Conservation (phyloP, 2,113 vertebrate species). For the Genyomyrus donnyi region DNA sequence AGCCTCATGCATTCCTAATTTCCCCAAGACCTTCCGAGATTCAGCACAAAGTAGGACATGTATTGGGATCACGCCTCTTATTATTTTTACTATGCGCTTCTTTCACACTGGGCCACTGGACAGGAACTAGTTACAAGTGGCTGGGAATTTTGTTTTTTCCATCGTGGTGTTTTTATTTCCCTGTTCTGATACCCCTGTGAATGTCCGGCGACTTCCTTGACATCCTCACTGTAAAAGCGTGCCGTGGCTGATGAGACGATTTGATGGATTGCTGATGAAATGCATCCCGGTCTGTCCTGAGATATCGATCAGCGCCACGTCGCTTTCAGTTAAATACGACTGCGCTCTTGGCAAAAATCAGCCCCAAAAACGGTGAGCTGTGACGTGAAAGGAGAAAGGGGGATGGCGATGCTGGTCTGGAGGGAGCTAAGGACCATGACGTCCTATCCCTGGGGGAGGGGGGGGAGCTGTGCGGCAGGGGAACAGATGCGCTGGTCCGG, state of each 20-base stretch:
- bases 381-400: not conserved
- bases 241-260: no score
- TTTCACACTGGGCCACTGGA: not conserved
- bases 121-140: not conserved
- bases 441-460: not conserved
- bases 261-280: not conserved
- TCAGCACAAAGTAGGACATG: not conserved
- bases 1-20: not conserved
- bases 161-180: not conserved
- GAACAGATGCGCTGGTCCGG: conserved; percentile 26
- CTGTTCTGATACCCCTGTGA: not conserved
- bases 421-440: not conserved
- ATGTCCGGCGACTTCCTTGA: not conserved
- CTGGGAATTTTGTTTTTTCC: not conserved
- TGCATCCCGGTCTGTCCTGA: not conserved
- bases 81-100: not conserved
- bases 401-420: not conserved
- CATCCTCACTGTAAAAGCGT: not conserved
- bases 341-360: not conserved
- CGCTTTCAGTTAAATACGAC: not conserved
- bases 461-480: not conserved
- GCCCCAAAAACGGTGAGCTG: not conserved
- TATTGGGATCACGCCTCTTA: not conserved
- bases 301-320: not conserved
- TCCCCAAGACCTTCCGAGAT: not conserved